phyloP scores from a whole-genome alignment of 2,888 invertebrate species.

The Hirtodrosophila histrioides region DNA sequence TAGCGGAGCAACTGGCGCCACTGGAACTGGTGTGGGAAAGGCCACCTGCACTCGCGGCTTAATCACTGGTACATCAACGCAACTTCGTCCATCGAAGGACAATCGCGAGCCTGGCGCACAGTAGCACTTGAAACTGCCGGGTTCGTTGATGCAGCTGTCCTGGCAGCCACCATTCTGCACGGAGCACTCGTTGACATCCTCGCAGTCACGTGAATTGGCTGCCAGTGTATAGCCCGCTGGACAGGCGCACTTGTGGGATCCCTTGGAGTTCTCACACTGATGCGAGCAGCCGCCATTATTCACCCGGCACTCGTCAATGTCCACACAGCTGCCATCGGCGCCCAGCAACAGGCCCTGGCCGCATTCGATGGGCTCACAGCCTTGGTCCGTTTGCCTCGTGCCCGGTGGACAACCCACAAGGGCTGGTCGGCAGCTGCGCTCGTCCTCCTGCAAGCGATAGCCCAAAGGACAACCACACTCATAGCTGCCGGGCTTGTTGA shows the following conservation, averaged over 20 bases:
- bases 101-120: constrained; percentile 84
- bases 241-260: constrained; percentile 87
- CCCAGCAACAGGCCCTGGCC: constrained; percentile 83
- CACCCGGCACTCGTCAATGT: constrained; percentile 85
- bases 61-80: constrained; percentile 44
- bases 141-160: constrained; percentile 84
- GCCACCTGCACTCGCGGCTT: neutral
- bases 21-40: neutral
- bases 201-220: constrained; percentile 84
- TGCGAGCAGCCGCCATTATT: constrained; percentile 83
- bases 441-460: constrained; percentile 82
- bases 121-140: constrained; percentile 85
- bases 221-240: constrained; percentile 85
- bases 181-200: constrained; percentile 86
- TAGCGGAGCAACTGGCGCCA: neutral
- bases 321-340: constrained; percentile 84
- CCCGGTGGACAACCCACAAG: constrained; percentile 80
- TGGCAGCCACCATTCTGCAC: constrained; percentile 83
- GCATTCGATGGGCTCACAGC: constrained; percentile 83
- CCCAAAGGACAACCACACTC: constrained; percentile 86
- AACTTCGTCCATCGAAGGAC: constrained; percentile 70
- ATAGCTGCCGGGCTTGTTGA: constrained; percentile 86
- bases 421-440: constrained; percentile 72
- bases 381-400: constrained; percentile 48
- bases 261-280: constrained; percentile 84